Evolutionary conservation across 2,888 invertebrate species (phyloP).

Genomic region (Sclerodermus sp.): DNA sequence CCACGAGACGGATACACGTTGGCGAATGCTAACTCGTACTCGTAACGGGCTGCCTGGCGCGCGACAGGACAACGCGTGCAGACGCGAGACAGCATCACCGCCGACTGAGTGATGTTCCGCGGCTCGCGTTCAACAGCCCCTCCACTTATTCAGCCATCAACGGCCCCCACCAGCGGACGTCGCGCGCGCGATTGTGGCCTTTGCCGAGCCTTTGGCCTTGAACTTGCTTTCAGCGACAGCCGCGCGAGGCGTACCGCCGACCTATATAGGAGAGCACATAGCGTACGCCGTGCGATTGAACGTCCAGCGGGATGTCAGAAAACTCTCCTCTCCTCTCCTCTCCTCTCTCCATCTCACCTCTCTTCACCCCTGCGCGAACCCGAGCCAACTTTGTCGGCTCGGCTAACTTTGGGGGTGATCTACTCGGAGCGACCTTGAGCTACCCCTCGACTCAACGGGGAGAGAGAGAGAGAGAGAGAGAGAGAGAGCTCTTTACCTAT

Average conservation of each 20-base stretch:
- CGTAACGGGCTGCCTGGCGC: slow-evolving; percentile 14
- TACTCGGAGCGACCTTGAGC: slow-evolving; percentile 42
- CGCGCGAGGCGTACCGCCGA: slow-evolving; percentile 55
- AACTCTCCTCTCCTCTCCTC: slow-evolving; percentile 10
- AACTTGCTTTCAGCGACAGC: slow-evolving; percentile 59
- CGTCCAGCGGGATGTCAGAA: background rate
- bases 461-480: too few relatives aligned
- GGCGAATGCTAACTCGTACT: too few relatives aligned
- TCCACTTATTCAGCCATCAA: slow-evolving; percentile 53
- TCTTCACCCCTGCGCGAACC: slow-evolving; percentile 33
- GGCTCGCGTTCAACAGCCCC: slow-evolving; percentile 66
- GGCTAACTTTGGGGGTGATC: slow-evolving; percentile 30
- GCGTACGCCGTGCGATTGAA: slow-evolving; percentile 17
- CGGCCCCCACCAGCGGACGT: slow-evolving; percentile 57
- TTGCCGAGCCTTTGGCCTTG: slow-evolving; percentile 59
- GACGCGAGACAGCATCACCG: slow-evolving; percentile 57
- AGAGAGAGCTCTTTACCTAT: too few relatives aligned
- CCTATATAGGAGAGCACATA: slow-evolving; percentile 50
- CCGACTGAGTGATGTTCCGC: slow-evolving; percentile 60
- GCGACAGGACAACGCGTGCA: slow-evolving; percentile 49
- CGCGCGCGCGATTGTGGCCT: slow-evolving; percentile 57
- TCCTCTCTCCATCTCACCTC: slow-evolving; percentile 1
- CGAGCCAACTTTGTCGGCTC: slow-evolving; percentile 25
- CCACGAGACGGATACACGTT: too few relatives aligned
- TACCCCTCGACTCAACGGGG: slow-evolving; percentile 32